Evolutionary conservation across 1,140 invertebrate genomes (phyloP).

Genomic region (Forficula auricularia): DNA sequence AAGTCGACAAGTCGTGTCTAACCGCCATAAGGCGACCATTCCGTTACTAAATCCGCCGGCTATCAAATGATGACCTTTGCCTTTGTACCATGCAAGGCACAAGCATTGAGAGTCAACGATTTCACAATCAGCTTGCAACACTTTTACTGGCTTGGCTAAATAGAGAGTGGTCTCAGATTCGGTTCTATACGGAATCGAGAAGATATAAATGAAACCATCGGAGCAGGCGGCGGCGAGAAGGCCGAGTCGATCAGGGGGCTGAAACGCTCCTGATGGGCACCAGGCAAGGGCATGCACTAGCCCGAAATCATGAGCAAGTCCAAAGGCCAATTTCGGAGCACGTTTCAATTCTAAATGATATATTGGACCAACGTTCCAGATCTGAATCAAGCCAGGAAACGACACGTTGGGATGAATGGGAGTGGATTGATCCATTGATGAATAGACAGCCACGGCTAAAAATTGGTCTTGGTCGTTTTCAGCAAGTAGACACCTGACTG

Average conservation of each 20-base stretch:
- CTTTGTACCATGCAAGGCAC: slow-evolving; percentile 28
- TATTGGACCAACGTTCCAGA: slow-evolving; percentile 36
- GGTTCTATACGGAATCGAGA: slow-evolving; percentile 31
- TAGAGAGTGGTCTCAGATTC: slow-evolving; percentile 13
- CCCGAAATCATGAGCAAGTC: slow-evolving; percentile 43
- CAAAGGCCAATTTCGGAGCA: slow-evolving; percentile 29
- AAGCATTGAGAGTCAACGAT: slow-evolving; percentile 23
- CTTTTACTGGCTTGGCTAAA: slow-evolving; percentile 17
- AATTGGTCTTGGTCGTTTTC: slow-evolving; percentile 24
- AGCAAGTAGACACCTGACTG: slow-evolving; percentile 18
- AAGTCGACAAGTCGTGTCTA: slow-evolving; percentile 32
- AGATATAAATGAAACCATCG: slow-evolving; percentile 40
- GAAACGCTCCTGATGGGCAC: slow-evolving; percentile 53
- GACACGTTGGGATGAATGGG: slow-evolving; percentile 21
- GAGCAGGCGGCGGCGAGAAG: slow-evolving; percentile 48
- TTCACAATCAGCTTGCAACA: background rate
- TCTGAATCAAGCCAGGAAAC: slow-evolving; percentile 33
- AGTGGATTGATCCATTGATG: slow-evolving; percentile 27
- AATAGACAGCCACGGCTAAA: slow-evolving; percentile 33
- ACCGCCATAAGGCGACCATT: slow-evolving; percentile 37
- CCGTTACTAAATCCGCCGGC: slow-evolving; percentile 45
- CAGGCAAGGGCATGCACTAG: slow-evolving; percentile 49
- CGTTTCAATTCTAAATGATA: slow-evolving; percentile 20
- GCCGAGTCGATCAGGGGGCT: slow-evolving; percentile 32
- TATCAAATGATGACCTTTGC: slow-evolving; percentile 26